Conservation (phyloP, 2,113 vertebrate genomes). For the Aldabrachelys gigantea region DNA sequence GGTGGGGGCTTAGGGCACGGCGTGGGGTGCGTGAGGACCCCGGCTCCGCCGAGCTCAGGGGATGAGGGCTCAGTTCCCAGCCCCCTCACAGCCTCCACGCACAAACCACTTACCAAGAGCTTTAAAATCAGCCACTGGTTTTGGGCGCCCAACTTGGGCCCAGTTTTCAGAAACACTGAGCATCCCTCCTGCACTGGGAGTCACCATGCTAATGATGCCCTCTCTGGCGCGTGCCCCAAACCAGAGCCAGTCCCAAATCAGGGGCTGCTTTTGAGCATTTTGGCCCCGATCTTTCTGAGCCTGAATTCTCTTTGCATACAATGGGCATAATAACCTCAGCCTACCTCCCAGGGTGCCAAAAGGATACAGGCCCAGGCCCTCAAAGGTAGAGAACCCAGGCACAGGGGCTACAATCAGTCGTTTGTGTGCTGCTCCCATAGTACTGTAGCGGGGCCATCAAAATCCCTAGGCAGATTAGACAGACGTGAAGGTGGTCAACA, state of each 20-base stretch:
- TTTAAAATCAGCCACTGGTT: background rate
- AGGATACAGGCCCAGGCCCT: background rate
- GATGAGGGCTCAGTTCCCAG: background rate
- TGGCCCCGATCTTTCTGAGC: background rate
- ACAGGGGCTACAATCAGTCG: no score
- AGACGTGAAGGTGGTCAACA: background rate
- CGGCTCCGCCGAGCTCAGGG: no score
- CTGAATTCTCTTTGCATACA: background rate
- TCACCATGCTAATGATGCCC: background rate
- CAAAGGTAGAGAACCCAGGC: background rate
- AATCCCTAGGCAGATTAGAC: background rate
- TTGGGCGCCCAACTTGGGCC: no score
- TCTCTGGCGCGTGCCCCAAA: background rate
- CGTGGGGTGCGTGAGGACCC: no score
- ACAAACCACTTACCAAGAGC: background rate
- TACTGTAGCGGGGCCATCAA: background rate
- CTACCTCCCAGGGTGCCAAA: background rate
- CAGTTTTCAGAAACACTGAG: background rate
- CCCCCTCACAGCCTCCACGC: background rate
- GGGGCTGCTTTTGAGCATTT: background rate
- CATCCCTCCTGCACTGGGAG: background rate
- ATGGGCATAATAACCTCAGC: background rate
- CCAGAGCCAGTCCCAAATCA: background rate
- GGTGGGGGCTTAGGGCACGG: no score
- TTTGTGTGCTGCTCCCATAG: background rate